Base-by-base conservation (phyloP, 1,140 invertebrate species). In the Dermatophagoides farinae region DNA sequence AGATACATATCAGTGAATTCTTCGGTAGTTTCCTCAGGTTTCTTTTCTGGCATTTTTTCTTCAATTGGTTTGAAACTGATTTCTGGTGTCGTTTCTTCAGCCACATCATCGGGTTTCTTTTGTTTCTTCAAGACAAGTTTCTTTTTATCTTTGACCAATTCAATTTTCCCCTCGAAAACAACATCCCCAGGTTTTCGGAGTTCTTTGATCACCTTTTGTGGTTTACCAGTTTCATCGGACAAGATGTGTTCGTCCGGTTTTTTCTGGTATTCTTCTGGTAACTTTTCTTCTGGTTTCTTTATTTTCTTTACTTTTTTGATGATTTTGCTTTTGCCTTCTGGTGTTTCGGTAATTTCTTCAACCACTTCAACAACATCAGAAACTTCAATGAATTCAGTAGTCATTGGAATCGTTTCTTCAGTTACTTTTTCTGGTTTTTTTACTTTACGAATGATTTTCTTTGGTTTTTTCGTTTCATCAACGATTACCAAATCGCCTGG, bases 11-110 rank as follows among this genome's bases (percentile, higher is more conserved):
- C 31, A 31, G 31, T 2, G 53, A 61, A 63, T 51, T 59, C 60
- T 52, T 61, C 31, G 31, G 31, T 31, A 2, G 31, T 31, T 31
- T 31, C 31, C 8, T 31, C 63, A 43, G 31, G 31, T 64, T 57
- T 50, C 59, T 54, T 58, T 59, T 61, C 61, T 67, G 61, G 16
- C 43, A 63, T n/a, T n/a, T n/a, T 43, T 64, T 68, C 61, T 64
- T 74, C 70, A 46, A 72, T 71, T 58, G 74, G 72, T n/a, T 10
- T 43, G n/a, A 11, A 11, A 43, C 10, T 11, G n/a, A 11, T n/a
- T 43, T 43, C n/a, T 10, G n/a, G n/a, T n/a, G n/a, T n/a, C n/a
- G n/a, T n/a, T n/a, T n/a, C n/a, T n/a, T n/a, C n/a, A n/a, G n/a
- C n/a, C n/a, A n/a, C n/a, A n/a, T n/a, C n/a, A n/a, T n/a, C n/a